phyloP scores from a whole-genome alignment of 1,140 invertebrate species.

The Brachionus calyciflorus region DNA sequence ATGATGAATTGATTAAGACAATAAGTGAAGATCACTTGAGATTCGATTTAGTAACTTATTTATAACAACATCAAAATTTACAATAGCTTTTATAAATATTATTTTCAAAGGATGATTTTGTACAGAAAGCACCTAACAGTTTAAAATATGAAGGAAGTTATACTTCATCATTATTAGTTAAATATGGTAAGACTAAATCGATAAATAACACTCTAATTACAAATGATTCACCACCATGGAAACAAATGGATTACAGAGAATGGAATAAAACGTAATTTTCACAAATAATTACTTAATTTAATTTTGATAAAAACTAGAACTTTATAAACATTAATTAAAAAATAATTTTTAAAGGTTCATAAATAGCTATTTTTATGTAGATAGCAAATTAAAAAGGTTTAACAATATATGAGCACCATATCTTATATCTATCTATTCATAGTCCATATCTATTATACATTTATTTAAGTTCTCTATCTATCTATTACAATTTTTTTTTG shows the following conservation, averaged over 20 bases:
- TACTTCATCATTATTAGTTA: slow-evolving; percentile 53
- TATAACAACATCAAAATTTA: too few relatives aligned
- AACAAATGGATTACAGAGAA: slow-evolving; percentile 51
- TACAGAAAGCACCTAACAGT: slow-evolving; percentile 52
- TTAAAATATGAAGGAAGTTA: slow-evolving; percentile 50
- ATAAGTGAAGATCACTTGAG: slow-evolving; percentile 55
- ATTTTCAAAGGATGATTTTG: slow-evolving; percentile 52
- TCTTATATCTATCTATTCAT: background rate
- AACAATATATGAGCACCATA: background rate
- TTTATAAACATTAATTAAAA: background rate
- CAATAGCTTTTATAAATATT: too few relatives aligned
- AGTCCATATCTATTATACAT: background rate
- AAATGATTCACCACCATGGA: slow-evolving; percentile 53
- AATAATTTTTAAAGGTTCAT: slow-evolving; percentile 24
- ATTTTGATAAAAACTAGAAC: background rate
- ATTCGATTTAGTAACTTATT: slow-evolving; percentile 53
- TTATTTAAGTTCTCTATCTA: too few relatives aligned
- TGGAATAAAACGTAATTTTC: slow-evolving; percentile 57
- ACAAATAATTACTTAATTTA: background rate
- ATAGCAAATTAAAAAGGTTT: slow-evolving; percentile 45
- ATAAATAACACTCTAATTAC: slow-evolving; percentile 54
- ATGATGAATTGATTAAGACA: slow-evolving; percentile 59
- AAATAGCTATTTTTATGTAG: slow-evolving; percentile 37
- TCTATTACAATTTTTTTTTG: too few relatives aligned
- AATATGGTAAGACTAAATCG: slow-evolving; percentile 51